Evolutionary conservation across 2,113 vertebrate genomes (phyloP).

Genomic region (Aptenodytes patagonicus): DNA sequence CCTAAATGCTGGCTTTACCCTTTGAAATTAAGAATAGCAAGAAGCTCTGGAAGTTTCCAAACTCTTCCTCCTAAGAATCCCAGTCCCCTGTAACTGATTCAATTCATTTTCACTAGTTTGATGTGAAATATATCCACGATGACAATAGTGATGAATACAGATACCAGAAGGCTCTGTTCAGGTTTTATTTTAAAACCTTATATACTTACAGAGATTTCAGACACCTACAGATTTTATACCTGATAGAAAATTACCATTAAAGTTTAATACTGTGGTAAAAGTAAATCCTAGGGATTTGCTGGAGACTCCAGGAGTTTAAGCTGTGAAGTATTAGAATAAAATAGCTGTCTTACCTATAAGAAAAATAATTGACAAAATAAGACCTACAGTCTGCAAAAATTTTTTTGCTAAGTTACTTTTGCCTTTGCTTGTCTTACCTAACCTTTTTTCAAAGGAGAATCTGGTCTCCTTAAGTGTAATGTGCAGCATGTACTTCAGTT

Average conservation of each 20-base stretch:
- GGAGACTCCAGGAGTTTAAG: constrained; percentile 14
- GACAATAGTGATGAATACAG: not conserved
- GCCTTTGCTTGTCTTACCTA: not conserved
- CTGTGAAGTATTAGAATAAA: constrained; percentile 46
- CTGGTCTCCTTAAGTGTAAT: not conserved
- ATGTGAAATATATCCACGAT: not conserved
- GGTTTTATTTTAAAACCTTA: constrained; percentile 20
- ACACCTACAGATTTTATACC: constrained; percentile 19
- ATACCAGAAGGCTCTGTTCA: not conserved
- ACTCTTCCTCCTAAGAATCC: not conserved
- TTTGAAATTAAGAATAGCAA: not conserved
- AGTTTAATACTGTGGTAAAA: constrained; percentile 24
- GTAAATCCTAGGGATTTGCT: constrained; percentile 39
- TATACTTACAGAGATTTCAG: not conserved
- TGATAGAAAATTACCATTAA: constrained; percentile 37
- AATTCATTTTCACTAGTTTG: not conserved
- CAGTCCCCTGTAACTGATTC: not conserved
- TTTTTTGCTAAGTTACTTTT: constrained; percentile 18
- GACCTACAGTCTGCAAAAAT: not conserved
- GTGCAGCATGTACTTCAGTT: not conserved
- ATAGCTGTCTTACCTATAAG: not conserved
- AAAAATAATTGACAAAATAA: constrained; percentile 36
- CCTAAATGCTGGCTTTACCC: not conserved
- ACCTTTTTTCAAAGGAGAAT: constrained; percentile 2
- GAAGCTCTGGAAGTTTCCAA: not conserved